Conservation (phyloP, 1,140 invertebrate species). For the Drosophila hydei region DNA sequence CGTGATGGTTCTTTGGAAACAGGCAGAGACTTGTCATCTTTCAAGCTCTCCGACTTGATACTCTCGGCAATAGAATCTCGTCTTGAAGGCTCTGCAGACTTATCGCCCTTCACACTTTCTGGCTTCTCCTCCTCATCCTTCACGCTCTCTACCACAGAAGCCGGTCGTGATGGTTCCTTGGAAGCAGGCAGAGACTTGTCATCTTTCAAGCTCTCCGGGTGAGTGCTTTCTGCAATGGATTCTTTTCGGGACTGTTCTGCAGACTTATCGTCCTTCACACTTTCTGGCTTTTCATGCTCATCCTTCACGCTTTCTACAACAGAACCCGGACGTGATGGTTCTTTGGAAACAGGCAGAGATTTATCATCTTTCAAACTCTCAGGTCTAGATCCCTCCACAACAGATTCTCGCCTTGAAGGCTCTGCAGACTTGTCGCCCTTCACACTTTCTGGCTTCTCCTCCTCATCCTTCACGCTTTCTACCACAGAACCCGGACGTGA, state of each 20-base stretch:
- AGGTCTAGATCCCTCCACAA: neutral
- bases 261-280: slow-evolving; percentile 36
- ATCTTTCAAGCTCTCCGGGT: too few relatives aligned
- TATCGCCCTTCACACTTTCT: neutral
- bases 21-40: neutral
- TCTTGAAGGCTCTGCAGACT: neutral
- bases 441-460: slow-evolving; percentile 11
- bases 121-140: neutral
- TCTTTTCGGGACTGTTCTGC: neutral
- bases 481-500: slow-evolving; percentile 37
- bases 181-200: neutral
- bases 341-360: slow-evolving; percentile 21
- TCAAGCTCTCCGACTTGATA: neutral
- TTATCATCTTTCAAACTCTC: slow-evolving; percentile 40
- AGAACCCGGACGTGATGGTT: slow-evolving; percentile 47
- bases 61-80: neutral
- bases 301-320: slow-evolving; percentile 24
- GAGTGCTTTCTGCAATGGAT: too few relatives aligned
- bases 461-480: slow-evolving; percentile 30
- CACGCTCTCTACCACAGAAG: neutral
- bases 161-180: neutral
- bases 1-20: neutral
- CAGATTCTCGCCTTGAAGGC: slow-evolving; percentile 45
- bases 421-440: slow-evolving; percentile 30
- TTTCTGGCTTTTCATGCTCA: slow-evolving; percentile 3